Base-by-base conservation (phyloP, 2,113 vertebrate genomes). In the Larimichthys crocea region DNA sequence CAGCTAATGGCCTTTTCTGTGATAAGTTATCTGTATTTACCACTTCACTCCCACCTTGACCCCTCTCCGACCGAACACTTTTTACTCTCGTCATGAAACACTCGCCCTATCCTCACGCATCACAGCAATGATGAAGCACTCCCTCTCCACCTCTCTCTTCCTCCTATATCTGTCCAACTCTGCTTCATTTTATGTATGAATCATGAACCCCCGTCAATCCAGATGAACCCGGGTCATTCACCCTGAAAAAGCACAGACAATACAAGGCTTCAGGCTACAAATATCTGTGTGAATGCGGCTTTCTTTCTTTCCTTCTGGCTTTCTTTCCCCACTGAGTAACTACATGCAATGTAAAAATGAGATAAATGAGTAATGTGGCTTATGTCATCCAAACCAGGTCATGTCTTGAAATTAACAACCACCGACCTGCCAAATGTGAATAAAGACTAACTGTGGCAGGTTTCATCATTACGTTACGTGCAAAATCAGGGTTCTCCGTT, bases 21-120 rank as follows among this genome's bases (percentile, higher is more conserved):
- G 93, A 94, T 94, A 94, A 86, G 84, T 76, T 93, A 93, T 94
- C 91, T 91, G 61, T 70, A 42, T 73, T 78, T 60, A 66, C 55
- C 4, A 10, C 74, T 64, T 49, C 78, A 82, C 75, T 84, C 80
- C 70, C 70, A 76, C 77, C 72, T 77, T 79, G 74, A 79, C 79
- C 85, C 79, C 73, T 69, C 67, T 63, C 71, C 12, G 66, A 84
- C 81, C 26, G 11, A 35, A 69, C 35, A n/a, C 79, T 76, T 77
- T 74, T 83, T 26, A 44, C 55, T 50, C 78, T 80, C 20, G 10
- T 83, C 84, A 78, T 65, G 62, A 80, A 79, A 89, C 83, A 82
- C 87, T 85, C 44, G 56, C 10, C 11, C 61, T 11, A 48, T 74
- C 76, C 52, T 76, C 83, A 20, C 62, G 76, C 85, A 76, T 79